Conservation (phyloP, 1,140 invertebrate species). For the Streblospio benedicti region DNA sequence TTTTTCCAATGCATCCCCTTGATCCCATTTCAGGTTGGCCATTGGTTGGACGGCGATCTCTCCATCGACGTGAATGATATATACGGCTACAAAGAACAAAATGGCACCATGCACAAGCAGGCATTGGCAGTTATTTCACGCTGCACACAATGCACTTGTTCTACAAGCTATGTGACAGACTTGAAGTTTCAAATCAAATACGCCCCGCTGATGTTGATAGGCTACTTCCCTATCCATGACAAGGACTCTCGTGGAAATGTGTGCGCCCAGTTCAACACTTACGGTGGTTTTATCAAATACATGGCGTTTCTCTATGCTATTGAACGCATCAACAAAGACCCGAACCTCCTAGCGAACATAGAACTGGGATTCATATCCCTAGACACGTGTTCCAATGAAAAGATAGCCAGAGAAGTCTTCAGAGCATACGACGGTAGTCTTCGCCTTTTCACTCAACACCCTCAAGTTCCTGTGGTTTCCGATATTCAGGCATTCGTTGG, state of each 20-base stretch:
- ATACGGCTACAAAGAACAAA: no score
- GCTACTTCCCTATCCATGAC: not conserved
- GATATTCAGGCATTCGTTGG: not conserved
- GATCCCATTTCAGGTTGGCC: no score
- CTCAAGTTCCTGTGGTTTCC: not conserved
- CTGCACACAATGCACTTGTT: no score
- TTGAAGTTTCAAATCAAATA: not conserved
- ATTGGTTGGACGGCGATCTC: no score
- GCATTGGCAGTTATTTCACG: no score
- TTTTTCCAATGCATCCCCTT: no score
- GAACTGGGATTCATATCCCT: not conserved
- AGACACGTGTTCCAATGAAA: not conserved
- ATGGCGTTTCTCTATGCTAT: not conserved
- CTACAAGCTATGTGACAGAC: not conserved
- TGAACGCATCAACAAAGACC: not conserved
- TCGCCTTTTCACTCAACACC: not conserved
- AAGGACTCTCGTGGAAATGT: not conserved
- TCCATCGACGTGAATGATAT: no score
- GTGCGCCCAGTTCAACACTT: not conserved
- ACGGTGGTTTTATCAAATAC: not conserved
- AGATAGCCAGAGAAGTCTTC: not conserved
- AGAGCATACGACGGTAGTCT: not conserved
- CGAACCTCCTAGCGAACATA: not conserved
- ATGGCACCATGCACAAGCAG: no score
- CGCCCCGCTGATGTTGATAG: not conserved